A percentile compares a stretch with the other conserved stretches of the same genome.
Conservation (phyloP, 2,888 invertebrate species). For the Limenitis camilla region DNA sequence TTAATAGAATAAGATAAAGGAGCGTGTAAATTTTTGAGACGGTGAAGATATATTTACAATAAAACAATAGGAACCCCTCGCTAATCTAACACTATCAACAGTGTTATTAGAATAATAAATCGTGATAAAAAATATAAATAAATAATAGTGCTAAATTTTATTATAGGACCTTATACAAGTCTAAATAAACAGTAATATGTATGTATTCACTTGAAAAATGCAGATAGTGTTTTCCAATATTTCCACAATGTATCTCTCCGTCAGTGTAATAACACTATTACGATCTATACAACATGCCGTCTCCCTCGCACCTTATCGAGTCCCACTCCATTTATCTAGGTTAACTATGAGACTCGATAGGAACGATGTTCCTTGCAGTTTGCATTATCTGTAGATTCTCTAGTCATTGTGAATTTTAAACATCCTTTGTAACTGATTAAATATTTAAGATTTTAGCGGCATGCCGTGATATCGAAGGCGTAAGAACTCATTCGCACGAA, state of each 20-base stretch:
- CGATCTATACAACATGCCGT: slow-evolving; percentile 7
- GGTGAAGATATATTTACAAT: too few relatives aligned
- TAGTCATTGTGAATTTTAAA: slow-evolving; percentile 12
- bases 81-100: too few relatives aligned
- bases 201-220: too few relatives aligned
- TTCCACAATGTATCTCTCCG: not conserved
- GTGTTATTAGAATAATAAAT: too few relatives aligned
- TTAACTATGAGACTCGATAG: slow-evolving; percentile 25
- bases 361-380: slow-evolving; percentile 21
- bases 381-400: slow-evolving; percentile 22
- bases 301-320: slow-evolving; percentile 18
- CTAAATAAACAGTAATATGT: too few relatives aligned
- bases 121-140: too few relatives aligned
- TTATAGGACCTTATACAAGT: too few relatives aligned
- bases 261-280: slow-evolving; percentile 1
- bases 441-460: slow-evolving; percentile 22
- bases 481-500: too few relatives aligned
- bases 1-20: too few relatives aligned
- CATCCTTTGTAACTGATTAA: slow-evolving; percentile 21
- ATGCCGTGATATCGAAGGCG: slow-evolving; percentile 20
- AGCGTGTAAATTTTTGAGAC: too few relatives aligned
- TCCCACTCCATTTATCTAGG: slow-evolving; percentile 21
- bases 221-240: not conserved
- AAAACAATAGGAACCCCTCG: too few relatives aligned
- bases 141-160: too few relatives aligned